Conservation (phyloP, 2,888 invertebrate genomes). For the Pollenia angustigena region DNA sequence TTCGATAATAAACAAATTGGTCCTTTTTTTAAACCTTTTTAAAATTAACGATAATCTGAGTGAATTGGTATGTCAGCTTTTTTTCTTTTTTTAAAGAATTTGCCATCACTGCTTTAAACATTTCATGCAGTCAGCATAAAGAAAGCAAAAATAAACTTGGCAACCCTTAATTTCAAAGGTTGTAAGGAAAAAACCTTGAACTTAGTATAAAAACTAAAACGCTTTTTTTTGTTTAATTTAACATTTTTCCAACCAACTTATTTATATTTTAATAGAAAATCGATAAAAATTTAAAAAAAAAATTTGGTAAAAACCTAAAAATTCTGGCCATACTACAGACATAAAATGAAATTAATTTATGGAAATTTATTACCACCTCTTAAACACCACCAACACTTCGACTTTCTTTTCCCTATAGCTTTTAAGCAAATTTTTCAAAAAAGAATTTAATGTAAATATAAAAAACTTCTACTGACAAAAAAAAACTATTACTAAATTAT, state of each 20-base stretch:
- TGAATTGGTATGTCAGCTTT: no score
- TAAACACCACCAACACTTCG: slow-evolving; percentile 27
- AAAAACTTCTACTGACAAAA: slow-evolving; percentile 23
- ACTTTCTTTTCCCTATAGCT: not conserved
- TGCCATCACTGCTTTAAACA: no score
- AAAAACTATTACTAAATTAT: slow-evolving; percentile 38
- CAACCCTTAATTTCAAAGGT: not conserved
- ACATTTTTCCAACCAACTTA: slow-evolving; percentile 18
- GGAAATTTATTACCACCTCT: slow-evolving; percentile 45
- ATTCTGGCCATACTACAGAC: slow-evolving; percentile 54
- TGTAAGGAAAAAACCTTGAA: not conserved
- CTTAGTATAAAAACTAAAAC: no score
- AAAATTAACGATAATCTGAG: no score
- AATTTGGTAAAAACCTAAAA: slow-evolving; percentile 6
- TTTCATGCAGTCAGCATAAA: no score
- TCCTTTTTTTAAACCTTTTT: no score
- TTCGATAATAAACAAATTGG: no score
- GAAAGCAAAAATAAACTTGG: not conserved
- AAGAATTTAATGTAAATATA: slow-evolving; percentile 47
- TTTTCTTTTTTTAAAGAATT: no score
- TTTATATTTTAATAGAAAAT: slow-evolving; percentile 41
- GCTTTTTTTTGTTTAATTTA: not conserved
- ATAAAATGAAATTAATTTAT: slow-evolving; percentile 33
- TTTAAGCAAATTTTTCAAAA: slow-evolving; percentile 10
- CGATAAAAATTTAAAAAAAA: not conserved